Evolutionary conservation across 2,113 vertebrate genomes (phyloP).

Genomic region (Pagrus major): DNA sequence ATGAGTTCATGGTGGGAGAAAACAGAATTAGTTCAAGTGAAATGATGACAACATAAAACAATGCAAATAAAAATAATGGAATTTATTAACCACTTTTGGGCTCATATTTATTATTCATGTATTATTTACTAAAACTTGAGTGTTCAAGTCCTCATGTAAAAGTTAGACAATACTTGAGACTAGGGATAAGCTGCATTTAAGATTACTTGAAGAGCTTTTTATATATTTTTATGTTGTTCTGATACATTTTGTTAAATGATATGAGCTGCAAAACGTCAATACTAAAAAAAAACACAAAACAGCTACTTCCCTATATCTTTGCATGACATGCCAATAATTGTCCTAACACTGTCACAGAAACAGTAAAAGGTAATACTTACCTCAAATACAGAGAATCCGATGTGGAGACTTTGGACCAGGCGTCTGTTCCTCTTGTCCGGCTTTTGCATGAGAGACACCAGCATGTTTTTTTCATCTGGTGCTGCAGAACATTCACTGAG

Average conservation of each 20-base stretch:
- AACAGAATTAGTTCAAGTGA: background rate
- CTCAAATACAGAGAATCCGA: slow-evolving; percentile 79
- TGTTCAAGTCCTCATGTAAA: too few relatives aligned
- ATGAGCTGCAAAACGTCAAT: too few relatives aligned
- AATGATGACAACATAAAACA: background rate
- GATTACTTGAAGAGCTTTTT: background rate
- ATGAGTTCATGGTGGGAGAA: background rate
- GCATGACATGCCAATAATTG: background rate
- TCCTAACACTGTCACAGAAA: background rate
- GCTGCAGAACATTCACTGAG: background rate
- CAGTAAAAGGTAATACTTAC: slow-evolving; percentile 43
- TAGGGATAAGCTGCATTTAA: background rate
- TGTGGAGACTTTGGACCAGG: slow-evolving; percentile 62
- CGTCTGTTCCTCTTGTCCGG: slow-evolving; percentile 78
- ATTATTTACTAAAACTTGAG: too few relatives aligned
- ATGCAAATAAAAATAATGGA: background rate
- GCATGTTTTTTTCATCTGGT: slow-evolving; percentile 59
- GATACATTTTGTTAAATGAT: too few relatives aligned
- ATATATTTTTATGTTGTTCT: too few relatives aligned
- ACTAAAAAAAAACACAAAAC: too few relatives aligned
- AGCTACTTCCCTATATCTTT: background rate
- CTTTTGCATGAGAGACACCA: slow-evolving; percentile 83
- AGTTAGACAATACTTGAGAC: background rate
- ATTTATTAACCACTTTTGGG: too few relatives aligned
- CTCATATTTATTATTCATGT: too few relatives aligned